A percentile compares a stretch with the other conserved stretches of the same genome.
These are phyloP conservation scores for Lithobates sylvaticus DNA, from an alignment of 2,797 vertebrate species.

Conservation along the genomic window DNA sequence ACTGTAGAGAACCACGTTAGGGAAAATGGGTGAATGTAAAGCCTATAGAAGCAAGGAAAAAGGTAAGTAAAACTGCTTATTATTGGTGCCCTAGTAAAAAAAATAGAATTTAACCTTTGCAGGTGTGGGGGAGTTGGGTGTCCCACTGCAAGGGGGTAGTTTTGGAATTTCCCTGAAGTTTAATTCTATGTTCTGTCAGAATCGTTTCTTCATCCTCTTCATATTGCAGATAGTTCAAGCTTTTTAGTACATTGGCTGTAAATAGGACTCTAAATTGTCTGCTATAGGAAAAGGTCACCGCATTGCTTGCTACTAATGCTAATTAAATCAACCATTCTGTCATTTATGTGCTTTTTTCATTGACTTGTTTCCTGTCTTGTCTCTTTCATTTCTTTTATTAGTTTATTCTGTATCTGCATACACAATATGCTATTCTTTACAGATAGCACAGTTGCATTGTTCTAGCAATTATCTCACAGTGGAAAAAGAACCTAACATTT, in stretches of 20 bases:
- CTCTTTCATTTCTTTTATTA: background rate
- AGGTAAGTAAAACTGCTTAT: no score
- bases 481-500: background rate
- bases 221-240: background rate
- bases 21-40: no score
- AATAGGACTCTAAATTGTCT: background rate
- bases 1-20: no score
- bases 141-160: no score
- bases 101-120: no score
- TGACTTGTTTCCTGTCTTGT: background rate
- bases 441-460: background rate
- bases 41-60: no score
- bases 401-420: background rate
- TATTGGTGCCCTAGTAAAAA: no score
- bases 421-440: background rate
- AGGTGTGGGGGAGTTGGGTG: no score
- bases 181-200: no score
- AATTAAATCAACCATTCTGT: background rate
- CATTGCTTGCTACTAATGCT: background rate
- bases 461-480: background rate
- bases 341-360: background rate
- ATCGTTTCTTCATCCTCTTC: no score
- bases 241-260: background rate
- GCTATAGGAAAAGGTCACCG: background rate
- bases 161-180: no score